phyloP scores from a whole-genome alignment of 2,113 vertebrate species.

The Oreochromis aureus region DNA sequence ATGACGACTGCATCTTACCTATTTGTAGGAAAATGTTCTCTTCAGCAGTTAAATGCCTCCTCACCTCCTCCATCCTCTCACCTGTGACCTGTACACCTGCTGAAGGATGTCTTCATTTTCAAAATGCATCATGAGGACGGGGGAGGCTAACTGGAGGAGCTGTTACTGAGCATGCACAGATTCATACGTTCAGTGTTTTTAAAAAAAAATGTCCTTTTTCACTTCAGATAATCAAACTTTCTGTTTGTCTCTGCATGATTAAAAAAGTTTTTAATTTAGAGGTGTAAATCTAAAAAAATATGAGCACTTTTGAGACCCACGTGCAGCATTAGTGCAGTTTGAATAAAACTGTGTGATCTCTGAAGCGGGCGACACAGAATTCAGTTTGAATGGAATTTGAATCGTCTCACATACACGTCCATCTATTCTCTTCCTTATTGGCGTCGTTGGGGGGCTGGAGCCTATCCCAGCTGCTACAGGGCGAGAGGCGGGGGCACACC shows the following conservation, averaged over 20 bases:
- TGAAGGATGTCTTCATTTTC: not conserved
- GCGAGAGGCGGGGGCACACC: not conserved
- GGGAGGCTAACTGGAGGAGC: not conserved
- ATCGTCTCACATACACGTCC: not conserved
- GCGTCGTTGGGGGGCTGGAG: not conserved
- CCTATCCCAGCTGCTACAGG: not conserved
- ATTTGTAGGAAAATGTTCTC: not conserved
- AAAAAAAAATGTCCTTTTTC: not conserved
- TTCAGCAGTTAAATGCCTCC: accelerated
- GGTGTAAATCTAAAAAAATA: not conserved
- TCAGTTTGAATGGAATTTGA: not conserved
- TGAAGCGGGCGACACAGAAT: not conserved
- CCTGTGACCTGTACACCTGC: not conserved
- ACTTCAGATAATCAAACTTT: not conserved
- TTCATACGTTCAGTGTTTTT: too few species aligned
- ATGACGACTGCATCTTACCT: not conserved
- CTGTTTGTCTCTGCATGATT: not conserved
- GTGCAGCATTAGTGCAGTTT: not conserved
- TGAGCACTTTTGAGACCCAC: accelerated
- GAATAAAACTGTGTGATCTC: not conserved
- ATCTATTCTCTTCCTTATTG: not conserved
- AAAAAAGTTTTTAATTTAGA: not conserved
- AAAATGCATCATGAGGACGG: not conserved
- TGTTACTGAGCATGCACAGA: not conserved
- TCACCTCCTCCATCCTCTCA: not conserved